Evolutionary conservation across 2,797 vertebrate genomes (phyloP), one percentile per base, ranked within the genome.

Genomic region (Florisuga fusca): DNA sequence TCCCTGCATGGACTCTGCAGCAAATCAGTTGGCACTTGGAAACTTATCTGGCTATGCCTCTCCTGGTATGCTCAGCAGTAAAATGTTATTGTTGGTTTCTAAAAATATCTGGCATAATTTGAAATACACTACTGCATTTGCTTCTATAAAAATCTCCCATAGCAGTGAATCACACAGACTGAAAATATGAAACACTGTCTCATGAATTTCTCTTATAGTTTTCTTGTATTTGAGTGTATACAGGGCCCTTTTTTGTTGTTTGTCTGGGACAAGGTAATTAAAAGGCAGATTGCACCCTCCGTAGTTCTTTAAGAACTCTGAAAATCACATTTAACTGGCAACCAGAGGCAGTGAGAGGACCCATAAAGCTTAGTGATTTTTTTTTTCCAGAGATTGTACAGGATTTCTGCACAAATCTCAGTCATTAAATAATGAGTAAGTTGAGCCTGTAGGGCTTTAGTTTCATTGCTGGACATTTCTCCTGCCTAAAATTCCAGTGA

Each of bases 101-200:
- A 94, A 95, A 94, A 76, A 71, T 87, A 91, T 12, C 45, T 72
- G 54, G 5, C 45, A 69, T 82, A 4, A 72, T 87, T 82, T 90
- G 74, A 91, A 91, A 96, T 73, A 29, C 18, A 82, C 43, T 81
- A 41, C 19, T 84, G 16, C 59, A 61, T 54, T 75, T 89, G 34
- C 71, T 41, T 86, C 27, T 29, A 4, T 45, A 84, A 63, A 45
- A 84, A 91, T 55, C 38, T 91, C 41, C 53, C 3, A 3, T 20
- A 88, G 73, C 68, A 93, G 25, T 27, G 34, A 84, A 84, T 79
- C 43, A 66, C 15, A 77, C 4, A 54, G n/a, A 63, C 15, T 69
- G 84, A 82, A 87, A 45, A 29, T 74, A 46, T 41, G 71, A 81
- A 92, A 81, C 9, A 45, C 7, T 10, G 1, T 51, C 84, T 87